These are phyloP conservation scores for Callitettix versicolor DNA, from an alignment of 1,140 invertebrate species.

Conservation along the genomic window DNA sequence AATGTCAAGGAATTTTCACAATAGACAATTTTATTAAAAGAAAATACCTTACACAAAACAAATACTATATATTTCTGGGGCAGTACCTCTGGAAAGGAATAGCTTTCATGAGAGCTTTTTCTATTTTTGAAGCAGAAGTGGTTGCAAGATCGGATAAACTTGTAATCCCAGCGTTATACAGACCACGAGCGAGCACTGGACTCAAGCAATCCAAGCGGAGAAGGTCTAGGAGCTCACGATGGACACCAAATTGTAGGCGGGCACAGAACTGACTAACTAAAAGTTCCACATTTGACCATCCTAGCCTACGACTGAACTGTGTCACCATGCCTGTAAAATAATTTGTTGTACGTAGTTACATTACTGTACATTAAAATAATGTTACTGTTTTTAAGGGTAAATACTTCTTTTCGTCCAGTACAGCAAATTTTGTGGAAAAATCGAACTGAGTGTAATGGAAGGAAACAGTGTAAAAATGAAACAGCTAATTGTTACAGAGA, in stretches of 20 bases:
- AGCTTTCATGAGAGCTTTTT: conserved; percentile 64
- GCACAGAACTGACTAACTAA: conserved; percentile 87
- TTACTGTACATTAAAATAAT: no score
- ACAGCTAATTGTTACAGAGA: no score
- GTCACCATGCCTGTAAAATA: conserved; percentile 70
- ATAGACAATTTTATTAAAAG: no score
- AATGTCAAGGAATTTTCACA: no score
- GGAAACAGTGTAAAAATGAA: no score
- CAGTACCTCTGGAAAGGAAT: conserved; percentile 66
- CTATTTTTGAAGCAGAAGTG: conserved; percentile 54
- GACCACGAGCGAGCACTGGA: conserved; percentile 68
- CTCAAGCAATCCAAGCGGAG: conserved; percentile 77
- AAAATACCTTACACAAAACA: no score
- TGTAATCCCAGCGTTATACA: conserved; percentile 78
- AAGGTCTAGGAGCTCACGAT: conserved; percentile 83
- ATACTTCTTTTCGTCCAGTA: no score
- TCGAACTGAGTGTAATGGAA: no score
- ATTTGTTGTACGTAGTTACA: conserved; percentile 10
- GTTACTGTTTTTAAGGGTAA: no score
- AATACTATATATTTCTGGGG: background rate
- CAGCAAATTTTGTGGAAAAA: no score
- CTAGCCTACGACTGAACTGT: conserved; percentile 82
- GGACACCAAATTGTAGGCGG: conserved; percentile 87
- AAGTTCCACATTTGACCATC: conserved; percentile 84
- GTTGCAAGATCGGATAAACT: conserved; percentile 66